Evolutionary conservation across 2,888 invertebrate species (phyloP), one percentile per base, ranked within the genome.

Genomic region (Neoitamus cyanurus): DNA sequence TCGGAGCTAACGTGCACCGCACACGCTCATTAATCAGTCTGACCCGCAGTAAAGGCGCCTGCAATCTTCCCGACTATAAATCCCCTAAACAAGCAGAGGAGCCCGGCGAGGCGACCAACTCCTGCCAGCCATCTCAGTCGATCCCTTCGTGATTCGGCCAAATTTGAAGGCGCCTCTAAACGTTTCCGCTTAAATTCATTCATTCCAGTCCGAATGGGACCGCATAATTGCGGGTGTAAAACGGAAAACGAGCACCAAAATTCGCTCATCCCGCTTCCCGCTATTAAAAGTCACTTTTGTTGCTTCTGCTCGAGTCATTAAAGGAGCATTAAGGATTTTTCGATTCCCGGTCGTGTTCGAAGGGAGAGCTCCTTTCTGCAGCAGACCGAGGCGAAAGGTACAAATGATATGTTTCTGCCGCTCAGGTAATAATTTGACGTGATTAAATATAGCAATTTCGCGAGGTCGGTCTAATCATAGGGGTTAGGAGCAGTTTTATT

Each of bases 221-320:
- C 82, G 37, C 69, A 82, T 82, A 82, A 82, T 82, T 82, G 68
- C 15, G 69, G 82, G 82, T 69, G 82, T 30, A 82, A 82, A 82
- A 20, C 20, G 82, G 82, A 37, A 37, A 68, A 37, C 37, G n/a
- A 69, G 28, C 82, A 69, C 37, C 28, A 42, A 82, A 82, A 11
- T 82, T 28, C 36, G 13, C 37, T 82, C 69, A 82, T 82, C 82
- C 82, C 69, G 31, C 13, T 75, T 82, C 36, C 82, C 82, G 58
- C 82, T 36, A 82, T 82, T 69, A 69, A 82, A 82, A 69, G 69
- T 36, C 25, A 20, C 13, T 82, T 68, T 82, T 69, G 58, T 31
- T 58, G 31, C 34, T 36, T 25, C 1, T 13, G 25, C 42, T 37
- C 36, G 36, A 69, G 82, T 82, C 82, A 82, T 82, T 69, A 82